phyloP scores from a whole-genome alignment of 2,113 vertebrate species.

The Indri indri region DNA sequence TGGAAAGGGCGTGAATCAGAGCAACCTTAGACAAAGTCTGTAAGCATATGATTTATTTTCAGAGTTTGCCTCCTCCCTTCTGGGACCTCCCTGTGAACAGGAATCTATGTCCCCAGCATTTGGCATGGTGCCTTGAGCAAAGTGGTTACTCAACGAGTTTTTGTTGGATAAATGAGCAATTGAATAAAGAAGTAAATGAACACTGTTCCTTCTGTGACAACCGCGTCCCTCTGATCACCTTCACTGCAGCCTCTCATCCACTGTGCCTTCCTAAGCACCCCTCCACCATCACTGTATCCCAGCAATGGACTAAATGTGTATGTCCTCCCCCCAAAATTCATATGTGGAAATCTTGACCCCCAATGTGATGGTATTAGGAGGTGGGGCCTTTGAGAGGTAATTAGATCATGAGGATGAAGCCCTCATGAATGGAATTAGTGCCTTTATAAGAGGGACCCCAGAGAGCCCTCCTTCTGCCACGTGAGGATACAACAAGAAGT shows the following conservation, averaged over 20 bases:
- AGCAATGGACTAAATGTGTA: neutral
- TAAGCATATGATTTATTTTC: neutral
- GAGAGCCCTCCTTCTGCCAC: neutral
- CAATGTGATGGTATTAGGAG: neutral
- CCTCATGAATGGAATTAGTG: neutral
- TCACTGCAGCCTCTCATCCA: neutral
- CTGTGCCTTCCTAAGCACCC: neutral
- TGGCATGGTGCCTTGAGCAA: neutral
- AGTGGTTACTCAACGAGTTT: neutral
- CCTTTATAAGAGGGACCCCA: neutral
- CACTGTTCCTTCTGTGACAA: neutral
- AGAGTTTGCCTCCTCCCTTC: neutral
- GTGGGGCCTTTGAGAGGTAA: neutral
- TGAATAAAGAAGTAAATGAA: slow-evolving; percentile 15
- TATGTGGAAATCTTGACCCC: neutral
- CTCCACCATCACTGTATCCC: neutral
- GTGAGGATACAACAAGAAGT: neutral
- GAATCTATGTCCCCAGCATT: neutral
- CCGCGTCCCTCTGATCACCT: neutral
- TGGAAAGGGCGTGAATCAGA: neutral
- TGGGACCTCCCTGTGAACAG: neutral
- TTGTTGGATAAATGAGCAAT: neutral
- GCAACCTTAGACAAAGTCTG: neutral
- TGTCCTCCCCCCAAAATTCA: neutral
- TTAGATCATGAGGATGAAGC: neutral